Percentiles rank a stretch among this genome's conserved stretches.
phyloP scores from a whole-genome alignment of 2,113 vertebrate species.

The Elaphurus davidianus region DNA sequence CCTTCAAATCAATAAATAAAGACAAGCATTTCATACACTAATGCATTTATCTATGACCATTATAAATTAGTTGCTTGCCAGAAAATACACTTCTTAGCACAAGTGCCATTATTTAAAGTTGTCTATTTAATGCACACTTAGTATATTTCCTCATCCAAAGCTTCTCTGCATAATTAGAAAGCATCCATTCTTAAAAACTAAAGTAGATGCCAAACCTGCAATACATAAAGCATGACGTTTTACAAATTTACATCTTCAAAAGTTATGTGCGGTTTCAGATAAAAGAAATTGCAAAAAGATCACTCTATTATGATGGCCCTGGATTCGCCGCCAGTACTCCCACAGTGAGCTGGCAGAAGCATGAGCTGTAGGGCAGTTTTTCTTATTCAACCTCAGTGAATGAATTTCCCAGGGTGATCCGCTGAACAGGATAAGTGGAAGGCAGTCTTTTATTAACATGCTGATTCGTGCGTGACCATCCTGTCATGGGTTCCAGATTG shows the following conservation, averaged over 20 bases:
- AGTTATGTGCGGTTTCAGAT: slow-evolving; percentile 81
- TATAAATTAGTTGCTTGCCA: slow-evolving; percentile 91
- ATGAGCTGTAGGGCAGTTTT: slow-evolving; percentile 58
- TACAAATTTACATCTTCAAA: slow-evolving; percentile 85
- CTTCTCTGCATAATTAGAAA: slow-evolving; percentile 87
- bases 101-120: slow-evolving; percentile 90
- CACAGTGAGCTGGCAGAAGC: slow-evolving; percentile 67
- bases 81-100: slow-evolving; percentile 91
- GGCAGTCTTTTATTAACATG: slow-evolving; percentile 60
- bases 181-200: slow-evolving; percentile 89
- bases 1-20: slow-evolving; percentile 90
- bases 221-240: slow-evolving; percentile 83
- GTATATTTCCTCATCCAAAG: slow-evolving; percentile 86
- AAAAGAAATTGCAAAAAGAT: slow-evolving; percentile 79
- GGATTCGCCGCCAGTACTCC: slow-evolving; percentile 57
- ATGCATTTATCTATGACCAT: slow-evolving; percentile 89
- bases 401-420: slow-evolving; percentile 67
- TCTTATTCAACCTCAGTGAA: slow-evolving; percentile 66
- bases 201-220: slow-evolving; percentile 85
- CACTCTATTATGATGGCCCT: slow-evolving; percentile 68
- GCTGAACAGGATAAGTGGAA: slow-evolving; percentile 65
- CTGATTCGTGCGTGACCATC: slow-evolving; percentile 65
- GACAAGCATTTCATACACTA: slow-evolving; percentile 89
- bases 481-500: slow-evolving; percentile 34
- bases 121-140: slow-evolving; percentile 90